Percentiles rank a stretch among this genome's conserved stretches.
These are phyloP conservation scores for Halcyon senegalensis DNA, from an alignment of 2,113 vertebrate genomes.

Conservation along the genomic window DNA sequence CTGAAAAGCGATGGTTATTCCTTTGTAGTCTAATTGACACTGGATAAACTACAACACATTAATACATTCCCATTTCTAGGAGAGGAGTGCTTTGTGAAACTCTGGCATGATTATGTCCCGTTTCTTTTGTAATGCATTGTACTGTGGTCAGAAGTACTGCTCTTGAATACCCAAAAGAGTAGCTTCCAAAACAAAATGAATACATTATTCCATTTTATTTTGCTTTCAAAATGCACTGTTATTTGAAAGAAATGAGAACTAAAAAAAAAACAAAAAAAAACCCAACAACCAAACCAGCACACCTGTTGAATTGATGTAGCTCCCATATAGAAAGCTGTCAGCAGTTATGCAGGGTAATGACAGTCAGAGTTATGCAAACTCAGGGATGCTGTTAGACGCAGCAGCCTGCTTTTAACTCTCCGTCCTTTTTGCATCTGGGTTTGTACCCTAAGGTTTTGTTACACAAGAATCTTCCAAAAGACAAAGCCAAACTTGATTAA, in stretches of 20 bases:
- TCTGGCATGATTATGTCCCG: neutral
- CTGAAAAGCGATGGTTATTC: neutral
- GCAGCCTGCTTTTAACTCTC: neutral
- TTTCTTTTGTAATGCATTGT: neutral
- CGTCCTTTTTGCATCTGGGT: neutral
- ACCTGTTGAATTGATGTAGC: neutral
- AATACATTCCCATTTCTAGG: neutral
- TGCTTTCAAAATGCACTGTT: neutral
- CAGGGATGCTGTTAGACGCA: neutral
- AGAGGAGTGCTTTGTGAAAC: neutral
- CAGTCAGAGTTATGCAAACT: neutral
- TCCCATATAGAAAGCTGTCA: neutral
- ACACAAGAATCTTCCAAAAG: neutral
- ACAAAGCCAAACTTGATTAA: neutral
- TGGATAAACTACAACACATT: conserved; percentile 11
- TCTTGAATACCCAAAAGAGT: neutral
- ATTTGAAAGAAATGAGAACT: neutral
- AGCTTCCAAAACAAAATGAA: neutral
- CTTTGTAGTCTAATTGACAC: conserved; percentile 23
- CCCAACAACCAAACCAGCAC: neutral
- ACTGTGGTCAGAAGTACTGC: neutral
- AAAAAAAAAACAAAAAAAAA: neutral
- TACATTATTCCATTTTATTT: neutral
- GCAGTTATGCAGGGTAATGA: neutral
- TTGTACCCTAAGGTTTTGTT: neutral